Conservation (phyloP, 1,140 invertebrate genomes). For the Hyposmocoma kahamanoa region DNA sequence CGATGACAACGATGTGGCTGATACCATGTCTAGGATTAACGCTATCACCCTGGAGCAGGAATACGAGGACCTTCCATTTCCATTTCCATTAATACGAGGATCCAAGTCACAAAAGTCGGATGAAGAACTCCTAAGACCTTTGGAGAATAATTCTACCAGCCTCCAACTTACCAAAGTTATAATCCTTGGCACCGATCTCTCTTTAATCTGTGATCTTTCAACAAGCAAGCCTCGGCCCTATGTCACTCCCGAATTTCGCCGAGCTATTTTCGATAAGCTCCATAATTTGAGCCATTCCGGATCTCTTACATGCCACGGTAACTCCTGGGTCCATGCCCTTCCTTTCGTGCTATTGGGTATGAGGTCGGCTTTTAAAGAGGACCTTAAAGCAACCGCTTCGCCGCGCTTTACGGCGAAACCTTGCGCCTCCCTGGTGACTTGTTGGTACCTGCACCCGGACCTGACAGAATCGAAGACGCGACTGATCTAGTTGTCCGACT, state of each 20-base stretch:
- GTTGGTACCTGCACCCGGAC: constrained; percentile 13
- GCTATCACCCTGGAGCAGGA: background rate
- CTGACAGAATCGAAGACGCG: background rate
- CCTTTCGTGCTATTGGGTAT: constrained; percentile 40
- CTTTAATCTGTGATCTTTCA: background rate
- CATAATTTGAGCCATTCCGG: background rate
- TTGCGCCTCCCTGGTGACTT: constrained; percentile 29
- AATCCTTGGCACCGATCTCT: background rate
- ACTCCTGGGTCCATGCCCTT: constrained; percentile 33
- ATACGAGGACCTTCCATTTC: too few species aligned
- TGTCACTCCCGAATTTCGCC: background rate
- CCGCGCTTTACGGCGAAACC: constrained; percentile 7
- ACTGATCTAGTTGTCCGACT: background rate
- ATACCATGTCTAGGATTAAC: background rate
- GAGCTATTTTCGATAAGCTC: background rate
- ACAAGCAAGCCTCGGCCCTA: background rate
- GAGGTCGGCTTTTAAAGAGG: constrained; percentile 23
- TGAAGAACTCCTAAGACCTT: background rate
- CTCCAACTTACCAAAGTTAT: background rate
- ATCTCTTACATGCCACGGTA: background rate
- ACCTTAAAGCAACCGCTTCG: constrained; percentile 26
- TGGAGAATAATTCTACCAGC: background rate
- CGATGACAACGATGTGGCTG: background rate
- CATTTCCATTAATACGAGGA: too few species aligned
- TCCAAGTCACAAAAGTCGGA: background rate